Evolutionary conservation across 2,797 vertebrate species (phyloP).

Genomic region (Hippopotamyrus pictus): DNA sequence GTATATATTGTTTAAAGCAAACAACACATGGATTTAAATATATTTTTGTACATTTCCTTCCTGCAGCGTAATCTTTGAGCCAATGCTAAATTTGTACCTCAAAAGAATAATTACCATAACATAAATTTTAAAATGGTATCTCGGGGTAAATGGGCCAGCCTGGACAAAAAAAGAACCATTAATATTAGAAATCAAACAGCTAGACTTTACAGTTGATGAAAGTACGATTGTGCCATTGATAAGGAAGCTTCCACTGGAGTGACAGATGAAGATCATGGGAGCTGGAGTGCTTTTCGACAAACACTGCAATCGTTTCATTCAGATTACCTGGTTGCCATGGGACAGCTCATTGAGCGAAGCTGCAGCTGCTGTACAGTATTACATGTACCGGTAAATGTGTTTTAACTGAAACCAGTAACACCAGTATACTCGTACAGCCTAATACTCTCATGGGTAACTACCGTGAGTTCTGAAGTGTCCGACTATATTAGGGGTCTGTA

Average conservation of each 20-base stretch:
- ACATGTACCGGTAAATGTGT: not conserved
- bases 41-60: not conserved
- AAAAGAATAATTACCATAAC: not conserved
- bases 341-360: not conserved
- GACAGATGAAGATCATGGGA: not conserved
- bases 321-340: not conserved
- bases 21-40: not conserved
- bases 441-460: not conserved
- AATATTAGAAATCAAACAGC: not conserved
- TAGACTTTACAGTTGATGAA: not conserved
- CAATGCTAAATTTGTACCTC: not conserved
- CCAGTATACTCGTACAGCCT: not conserved
- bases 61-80: not conserved
- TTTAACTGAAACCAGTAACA: not conserved
- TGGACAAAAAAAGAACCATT: not conserved
- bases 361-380: not conserved
- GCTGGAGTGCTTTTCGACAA: not conserved
- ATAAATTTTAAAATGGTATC: not conserved
- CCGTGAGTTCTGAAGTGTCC: not conserved
- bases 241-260: not conserved
- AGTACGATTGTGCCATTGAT: not conserved
- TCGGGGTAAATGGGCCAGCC: not conserved
- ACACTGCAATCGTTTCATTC: not conserved
- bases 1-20: not conserved
- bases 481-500: not conserved